Percentiles rank a stretch among this genome's conserved stretches.
Evolutionary conservation across 2,797 vertebrate species (phyloP).

Genomic region (Hyperoplus immaculatus): DNA sequence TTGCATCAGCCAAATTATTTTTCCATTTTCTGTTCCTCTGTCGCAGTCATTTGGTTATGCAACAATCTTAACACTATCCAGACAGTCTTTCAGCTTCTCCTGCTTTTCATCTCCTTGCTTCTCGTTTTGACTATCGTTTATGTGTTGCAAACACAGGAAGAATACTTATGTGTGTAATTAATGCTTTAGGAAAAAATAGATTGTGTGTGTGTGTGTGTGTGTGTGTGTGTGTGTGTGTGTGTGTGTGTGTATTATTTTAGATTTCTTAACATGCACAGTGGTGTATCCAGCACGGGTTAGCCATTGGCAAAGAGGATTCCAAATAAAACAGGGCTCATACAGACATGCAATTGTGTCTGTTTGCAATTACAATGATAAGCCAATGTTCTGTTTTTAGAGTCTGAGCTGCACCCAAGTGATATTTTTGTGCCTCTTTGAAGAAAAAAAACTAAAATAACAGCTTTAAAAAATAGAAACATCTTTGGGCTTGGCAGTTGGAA

Average conservation of each 20-base stretch:
- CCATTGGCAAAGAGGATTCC: neutral
- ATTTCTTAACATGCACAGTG: neutral
- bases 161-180: neutral
- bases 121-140: neutral
- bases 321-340: neutral
- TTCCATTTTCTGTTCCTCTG: conserved; percentile 64
- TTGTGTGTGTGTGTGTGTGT: neutral
- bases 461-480: conserved; percentile 20
- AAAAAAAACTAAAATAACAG: conserved; percentile 2
- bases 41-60: conserved; percentile 56
- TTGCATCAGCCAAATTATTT: conserved; percentile 59
- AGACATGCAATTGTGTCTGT: neutral
- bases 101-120: conserved; percentile 39
- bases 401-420: neutral
- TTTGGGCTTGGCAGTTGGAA: neutral
- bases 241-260: neutral
- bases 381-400: neutral
- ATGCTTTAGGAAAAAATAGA: neutral
- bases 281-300: neutral
- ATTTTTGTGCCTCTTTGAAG: conserved; percentile 6
- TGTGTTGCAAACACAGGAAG: conserved; percentile 6
- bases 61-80: conserved; percentile 56
- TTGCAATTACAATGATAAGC: conserved; percentile 4
- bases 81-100: conserved; percentile 32
- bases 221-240: neutral